Percentiles rank a stretch among this genome's conserved stretches.
These are phyloP conservation scores for Eurois occulta DNA, from an alignment of 2,888 invertebrate genomes.

Conservation along the genomic window DNA sequence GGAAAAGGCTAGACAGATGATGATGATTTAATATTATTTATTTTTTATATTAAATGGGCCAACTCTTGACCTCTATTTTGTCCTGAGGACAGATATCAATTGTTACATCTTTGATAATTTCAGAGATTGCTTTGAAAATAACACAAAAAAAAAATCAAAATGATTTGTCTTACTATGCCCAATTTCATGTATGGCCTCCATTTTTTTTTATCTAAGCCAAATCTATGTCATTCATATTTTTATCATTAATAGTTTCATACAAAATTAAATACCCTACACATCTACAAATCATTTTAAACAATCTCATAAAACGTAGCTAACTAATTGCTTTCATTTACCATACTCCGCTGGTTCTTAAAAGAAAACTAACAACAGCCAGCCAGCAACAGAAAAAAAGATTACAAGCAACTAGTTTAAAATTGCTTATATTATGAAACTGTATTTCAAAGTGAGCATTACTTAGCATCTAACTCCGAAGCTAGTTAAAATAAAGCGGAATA, in stretches of 20 bases:
- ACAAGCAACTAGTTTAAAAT: constrained; percentile 57
- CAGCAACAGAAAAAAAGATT: constrained; percentile 44
- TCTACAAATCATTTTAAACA: background rate
- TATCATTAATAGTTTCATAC: background rate
- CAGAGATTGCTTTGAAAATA: background rate
- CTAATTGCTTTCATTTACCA: constrained; percentile 12
- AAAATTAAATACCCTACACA: background rate
- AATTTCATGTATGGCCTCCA: too few relatives aligned
- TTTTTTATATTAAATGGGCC: too few relatives aligned
- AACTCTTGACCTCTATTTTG: too few relatives aligned
- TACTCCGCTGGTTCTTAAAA: constrained; percentile 6
- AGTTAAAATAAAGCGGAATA: constrained; percentile 74
- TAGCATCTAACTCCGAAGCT: constrained; percentile 64
- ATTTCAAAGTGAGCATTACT: constrained; percentile 70
- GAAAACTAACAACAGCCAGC: constrained; percentile 27
- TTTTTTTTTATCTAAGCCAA: background rate
- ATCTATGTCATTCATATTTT: background rate
- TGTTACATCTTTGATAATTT: background rate
- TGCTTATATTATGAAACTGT: constrained; percentile 64
- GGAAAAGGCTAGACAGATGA: too few relatives aligned
- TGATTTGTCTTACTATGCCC: background rate
- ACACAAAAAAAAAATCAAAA: background rate
- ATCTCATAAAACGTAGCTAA: constrained; percentile 8
- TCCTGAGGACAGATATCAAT: too few relatives aligned
- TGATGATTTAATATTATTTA: too few relatives aligned